Base-by-base conservation (phyloP, 2,113 vertebrate species). In the Sapayoa aenigma region DNA sequence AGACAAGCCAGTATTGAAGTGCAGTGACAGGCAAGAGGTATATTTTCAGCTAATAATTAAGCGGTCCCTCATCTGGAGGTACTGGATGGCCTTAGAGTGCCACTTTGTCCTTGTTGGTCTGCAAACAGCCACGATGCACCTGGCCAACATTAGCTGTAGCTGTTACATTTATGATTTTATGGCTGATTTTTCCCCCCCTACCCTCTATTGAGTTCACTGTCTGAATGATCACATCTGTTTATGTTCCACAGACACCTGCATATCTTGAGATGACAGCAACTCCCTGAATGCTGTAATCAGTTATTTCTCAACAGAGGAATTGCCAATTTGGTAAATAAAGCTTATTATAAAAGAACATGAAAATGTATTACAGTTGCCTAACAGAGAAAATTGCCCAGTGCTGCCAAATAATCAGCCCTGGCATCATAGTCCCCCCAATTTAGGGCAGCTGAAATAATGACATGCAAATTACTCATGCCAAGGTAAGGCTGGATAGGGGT, bases 261-360 rank as follows among this genome's bases (percentile, higher is more conserved):
- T 95, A 95, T 97, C 96, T 97, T 94, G 95, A 97, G 96, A 97
- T 93, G 95, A 97, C 96, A 97, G 96, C 84, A 94, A 94, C 96
- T 96, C 95, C 87, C 92, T 94, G 96, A 97, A 97, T 95, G 87
- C 90, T 94, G 93, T 97, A 97, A 97, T 97, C 97, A 97, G 96
- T 95, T 97, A 97, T 96, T 96, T 97, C 96, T 97, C 97, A 95
- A 97, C 95, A 97, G 96, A 97, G 97, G 84, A 97, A 97, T 97
- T 97, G 96, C 96, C 97, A 97, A 97, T 96, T 97, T 97, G 94
- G 97, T 97, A 97, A 97, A 97, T 97, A 97, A 97, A 97, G 93
- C 97, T 97, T 93, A 97, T 97, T 97, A 97, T 94, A 93, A 93
- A 90, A 96, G 73, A 97, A 97, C 90, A 95, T 92, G 94, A 87